Evolutionary conservation across 1,140 invertebrate species (phyloP).

Genomic region (Aphaenogaster floridana): DNA sequence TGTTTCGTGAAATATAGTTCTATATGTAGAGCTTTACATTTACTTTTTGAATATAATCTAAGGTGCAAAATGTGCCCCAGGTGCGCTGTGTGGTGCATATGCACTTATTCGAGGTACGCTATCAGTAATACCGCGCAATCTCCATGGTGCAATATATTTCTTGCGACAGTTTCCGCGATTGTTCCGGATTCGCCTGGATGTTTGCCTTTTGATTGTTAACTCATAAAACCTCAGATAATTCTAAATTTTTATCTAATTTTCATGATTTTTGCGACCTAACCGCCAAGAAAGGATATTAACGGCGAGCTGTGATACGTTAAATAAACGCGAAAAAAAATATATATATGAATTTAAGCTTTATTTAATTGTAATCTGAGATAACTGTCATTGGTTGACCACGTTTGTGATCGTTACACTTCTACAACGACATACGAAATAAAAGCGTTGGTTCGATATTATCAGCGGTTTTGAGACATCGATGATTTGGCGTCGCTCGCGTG

Average conservation of each 20-base stretch:
- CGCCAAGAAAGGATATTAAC: background rate
- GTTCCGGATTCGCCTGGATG: constrained; percentile 24
- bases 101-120: constrained; percentile 57
- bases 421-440: background rate
- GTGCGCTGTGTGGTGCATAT: constrained; percentile 53
- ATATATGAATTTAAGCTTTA: background rate
- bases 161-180: constrained; percentile 52
- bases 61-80: constrained; percentile 63
- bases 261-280: background rate
- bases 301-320: background rate
- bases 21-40: constrained; percentile 45
- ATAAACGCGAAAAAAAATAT: background rate
- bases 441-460: background rate
- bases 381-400: background rate
- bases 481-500: background rate
- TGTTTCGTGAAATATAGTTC: constrained; percentile 58
- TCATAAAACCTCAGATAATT: background rate
- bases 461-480: background rate
- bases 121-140: constrained; percentile 58
- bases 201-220: constrained; percentile 45
- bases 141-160: constrained; percentile 53
- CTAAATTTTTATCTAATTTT: background rate
- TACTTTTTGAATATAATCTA: constrained; percentile 65
- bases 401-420: background rate
- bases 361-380: background rate